phyloP scores from a whole-genome alignment of 1,140 invertebrate species.

The roundworm (Caenorhabditis elegans) region WBcel235 BX284606.5:10098001-10098500 shows the following conservation, averaged over 20 bases:
- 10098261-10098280: not conserved
- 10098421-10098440: not conserved
- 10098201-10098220: not conserved
- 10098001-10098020: slow-evolving; percentile 87
- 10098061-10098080: slow-evolving; percentile 74
- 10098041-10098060: slow-evolving; percentile 79
- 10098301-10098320: slow-evolving; percentile 19
- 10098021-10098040: slow-evolving; percentile 87
- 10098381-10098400: slow-evolving; percentile 29
- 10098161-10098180: not conserved
- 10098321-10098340: slow-evolving; percentile 10
- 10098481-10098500: not conserved
- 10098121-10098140: not conserved
- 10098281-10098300: not conserved
- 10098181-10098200: not conserved
- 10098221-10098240: not conserved
- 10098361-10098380: not conserved
- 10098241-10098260: slow-evolving; percentile 1
- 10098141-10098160: not conserved
- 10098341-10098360: not conserved
- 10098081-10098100: slow-evolving; percentile 21
- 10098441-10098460: no score
- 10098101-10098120: not conserved
- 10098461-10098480: not conserved
- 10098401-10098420: not conserved